Evolutionary conservation across 2,113 vertebrate genomes (phyloP).

Genomic region (Triplophysa dalaica): DNA sequence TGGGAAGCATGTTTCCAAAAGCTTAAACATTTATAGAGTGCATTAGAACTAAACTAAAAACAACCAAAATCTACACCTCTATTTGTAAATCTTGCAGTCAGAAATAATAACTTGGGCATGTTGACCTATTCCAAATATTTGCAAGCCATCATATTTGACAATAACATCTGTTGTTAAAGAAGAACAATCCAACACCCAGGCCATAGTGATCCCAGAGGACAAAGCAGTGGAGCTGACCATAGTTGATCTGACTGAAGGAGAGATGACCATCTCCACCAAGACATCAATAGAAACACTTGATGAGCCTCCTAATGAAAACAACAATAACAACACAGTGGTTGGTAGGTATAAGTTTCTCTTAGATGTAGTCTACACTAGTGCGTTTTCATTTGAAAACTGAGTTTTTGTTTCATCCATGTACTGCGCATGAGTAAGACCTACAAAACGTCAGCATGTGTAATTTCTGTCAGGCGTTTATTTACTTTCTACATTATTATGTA

Average conservation of each 20-base stretch:
- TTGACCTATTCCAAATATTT: not conserved
- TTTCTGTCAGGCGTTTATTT: too few relatives aligned
- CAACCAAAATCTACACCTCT: not conserved
- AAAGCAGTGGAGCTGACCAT: conserved; percentile 54
- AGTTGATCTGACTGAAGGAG: conserved; percentile 40
- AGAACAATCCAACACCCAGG: conserved; percentile 3
- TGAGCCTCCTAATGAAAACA: conserved; percentile 66
- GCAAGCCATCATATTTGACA: not conserved
- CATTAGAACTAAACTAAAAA: not conserved
- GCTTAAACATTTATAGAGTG: not conserved
- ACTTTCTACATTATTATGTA: too few relatives aligned
- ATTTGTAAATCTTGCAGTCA: not conserved
- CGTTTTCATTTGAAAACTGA: too few relatives aligned
- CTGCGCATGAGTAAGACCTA: too few relatives aligned
- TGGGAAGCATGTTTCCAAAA: not conserved
- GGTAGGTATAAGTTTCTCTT: not conserved
- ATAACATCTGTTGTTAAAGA: not conserved
- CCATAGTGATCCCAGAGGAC: conserved; percentile 39
- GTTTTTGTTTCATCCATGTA: too few relatives aligned
- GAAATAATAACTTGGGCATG: not conserved
- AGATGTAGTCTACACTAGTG: too few relatives aligned
- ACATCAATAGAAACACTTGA: conserved; percentile 69
- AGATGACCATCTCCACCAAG: conserved; percentile 58
- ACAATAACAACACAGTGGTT: conserved; percentile 62
- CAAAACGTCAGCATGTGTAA: too few relatives aligned